Evolutionary conservation across 2,888 invertebrate species (phyloP).

Genomic region (Leptinotarsa haldemani): DNA sequence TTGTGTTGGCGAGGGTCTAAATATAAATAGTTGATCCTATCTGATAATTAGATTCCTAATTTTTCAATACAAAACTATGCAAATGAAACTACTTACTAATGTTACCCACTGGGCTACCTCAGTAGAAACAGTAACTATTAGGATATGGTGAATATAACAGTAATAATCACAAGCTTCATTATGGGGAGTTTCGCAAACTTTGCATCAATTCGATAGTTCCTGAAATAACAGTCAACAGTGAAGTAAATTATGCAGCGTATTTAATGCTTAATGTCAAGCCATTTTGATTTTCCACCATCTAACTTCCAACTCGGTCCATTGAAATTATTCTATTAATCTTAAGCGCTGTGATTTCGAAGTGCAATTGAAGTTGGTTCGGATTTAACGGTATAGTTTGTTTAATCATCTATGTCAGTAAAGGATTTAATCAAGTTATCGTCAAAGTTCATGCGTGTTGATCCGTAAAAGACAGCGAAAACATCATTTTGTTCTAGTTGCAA

Average conservation of each 20-base stretch:
- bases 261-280: conserved; percentile 38
- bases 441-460: conserved; percentile 23
- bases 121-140: neutral
- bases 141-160: conserved; percentile 10
- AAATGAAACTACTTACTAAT: too few species aligned
- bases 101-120: neutral
- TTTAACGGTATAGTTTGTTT: conserved; percentile 37
- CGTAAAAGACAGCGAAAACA: too few species aligned
- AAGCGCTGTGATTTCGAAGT: conserved; percentile 35
- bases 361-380: conserved; percentile 37
- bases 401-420: conserved; percentile 31
- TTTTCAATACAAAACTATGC: too few species aligned
- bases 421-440: conserved; percentile 34
- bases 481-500: too few species aligned
- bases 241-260: conserved; percentile 37
- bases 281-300: conserved; percentile 37
- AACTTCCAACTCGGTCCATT: conserved; percentile 35
- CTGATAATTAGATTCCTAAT: too few species aligned
- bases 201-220: conserved; percentile 10
- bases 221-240: conserved; percentile 23
- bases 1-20: too few species aligned
- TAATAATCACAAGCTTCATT: conserved; percentile 15
- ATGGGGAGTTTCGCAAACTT: conserved; percentile 21
- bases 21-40: too few species aligned
- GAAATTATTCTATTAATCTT: conserved; percentile 34